phyloP scores from a whole-genome alignment of 2,113 vertebrate genomes.

The Etheostoma cragini region DNA sequence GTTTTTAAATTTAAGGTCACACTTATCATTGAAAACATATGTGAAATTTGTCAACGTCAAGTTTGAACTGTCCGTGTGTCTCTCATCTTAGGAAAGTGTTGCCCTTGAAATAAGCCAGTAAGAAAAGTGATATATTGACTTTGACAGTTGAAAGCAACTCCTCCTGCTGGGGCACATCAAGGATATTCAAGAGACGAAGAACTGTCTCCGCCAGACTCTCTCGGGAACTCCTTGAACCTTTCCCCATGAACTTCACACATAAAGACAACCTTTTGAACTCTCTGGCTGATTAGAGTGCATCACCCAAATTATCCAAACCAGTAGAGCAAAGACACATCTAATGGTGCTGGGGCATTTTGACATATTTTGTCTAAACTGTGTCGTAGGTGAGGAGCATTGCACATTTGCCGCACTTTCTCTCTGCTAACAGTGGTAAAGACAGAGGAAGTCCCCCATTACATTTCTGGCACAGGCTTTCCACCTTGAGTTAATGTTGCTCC shows the following conservation, averaged over 20 bases:
- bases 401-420: background rate
- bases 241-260: constrained; percentile 25
- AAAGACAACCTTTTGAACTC: constrained; percentile 14
- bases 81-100: background rate
- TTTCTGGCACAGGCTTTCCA: too few relatives aligned
- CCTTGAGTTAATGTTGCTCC: background rate
- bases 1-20: too few relatives aligned
- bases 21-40: too few relatives aligned
- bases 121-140: constrained; percentile 37
- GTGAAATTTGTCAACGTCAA: background rate
- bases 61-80: background rate
- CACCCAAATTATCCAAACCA: constrained; percentile 34
- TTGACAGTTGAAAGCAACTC: constrained; percentile 47
- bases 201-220: background rate
- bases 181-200: constrained; percentile 19
- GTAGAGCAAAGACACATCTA: constrained; percentile 29
- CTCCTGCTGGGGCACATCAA: background rate
- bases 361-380: background rate
- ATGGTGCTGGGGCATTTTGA: constrained; percentile 16
- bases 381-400: background rate
- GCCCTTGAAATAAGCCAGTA: constrained; percentile 19
- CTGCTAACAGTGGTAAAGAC: background rate
- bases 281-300: background rate
- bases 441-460: background rate
- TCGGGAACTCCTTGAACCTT: constrained; percentile 32